Evolutionary conservation across 2,797 vertebrate genomes (phyloP).

Genomic region (Melanotaenia pygmaea): DNA sequence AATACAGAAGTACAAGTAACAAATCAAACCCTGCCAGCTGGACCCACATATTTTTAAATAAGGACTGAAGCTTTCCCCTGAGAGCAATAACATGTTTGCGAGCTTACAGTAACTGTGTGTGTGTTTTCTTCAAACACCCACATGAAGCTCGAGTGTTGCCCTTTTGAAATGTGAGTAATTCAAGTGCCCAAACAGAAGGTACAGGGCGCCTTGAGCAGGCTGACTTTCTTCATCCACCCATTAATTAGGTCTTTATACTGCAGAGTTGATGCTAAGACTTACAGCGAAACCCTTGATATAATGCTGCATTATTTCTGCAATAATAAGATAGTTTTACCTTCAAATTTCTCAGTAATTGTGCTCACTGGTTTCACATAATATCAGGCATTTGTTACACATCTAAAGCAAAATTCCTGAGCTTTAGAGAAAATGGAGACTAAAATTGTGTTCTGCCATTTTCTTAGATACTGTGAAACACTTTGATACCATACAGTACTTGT

Average conservation of each 20-base stretch:
- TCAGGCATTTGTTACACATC: conserved; percentile 47
- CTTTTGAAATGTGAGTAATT: conserved; percentile 48
- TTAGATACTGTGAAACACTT: conserved; percentile 40
- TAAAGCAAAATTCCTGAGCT: conserved; percentile 42
- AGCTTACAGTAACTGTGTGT: conserved; percentile 2
- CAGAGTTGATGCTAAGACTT: conserved; percentile 38
- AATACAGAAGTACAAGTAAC: conserved; percentile 5
- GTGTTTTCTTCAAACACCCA: conserved; percentile 24
- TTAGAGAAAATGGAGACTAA: conserved; percentile 36
- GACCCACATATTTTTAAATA: conserved; percentile 28
- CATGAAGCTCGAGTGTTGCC: conserved; percentile 20
- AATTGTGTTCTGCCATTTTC: conserved; percentile 39
- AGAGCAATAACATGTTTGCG: conserved; percentile 29
- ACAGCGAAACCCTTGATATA: conserved; percentile 23
- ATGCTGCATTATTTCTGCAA: conserved; percentile 46
- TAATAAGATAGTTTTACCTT: conserved; percentile 50
- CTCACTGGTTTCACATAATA: conserved; percentile 34
- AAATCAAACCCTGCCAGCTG: conserved; percentile 34
- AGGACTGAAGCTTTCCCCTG: conserved; percentile 8
- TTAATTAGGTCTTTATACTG: conserved; percentile 58
- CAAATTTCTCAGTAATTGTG: conserved; percentile 51
- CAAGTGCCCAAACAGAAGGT: conserved; percentile 51
- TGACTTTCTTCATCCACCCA: conserved; percentile 49
- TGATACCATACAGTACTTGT: conserved; percentile 37
- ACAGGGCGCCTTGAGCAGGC: conserved; percentile 40